Conservation (phyloP, 1,140 invertebrate genomes). For the Bombus waltoni region DNA sequence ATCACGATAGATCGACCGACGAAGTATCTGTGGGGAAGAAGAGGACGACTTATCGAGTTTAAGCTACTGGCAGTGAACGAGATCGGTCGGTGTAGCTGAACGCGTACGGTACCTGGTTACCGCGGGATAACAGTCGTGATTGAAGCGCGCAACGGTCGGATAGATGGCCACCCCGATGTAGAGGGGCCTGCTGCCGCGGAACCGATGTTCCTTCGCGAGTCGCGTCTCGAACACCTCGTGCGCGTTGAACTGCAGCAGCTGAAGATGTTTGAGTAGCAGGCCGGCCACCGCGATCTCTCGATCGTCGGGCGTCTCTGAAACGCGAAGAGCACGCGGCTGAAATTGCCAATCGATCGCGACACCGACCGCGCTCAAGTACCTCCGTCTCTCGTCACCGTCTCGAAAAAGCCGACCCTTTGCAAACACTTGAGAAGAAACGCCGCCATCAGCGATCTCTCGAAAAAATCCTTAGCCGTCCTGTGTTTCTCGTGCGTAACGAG, state of each 20-base stretch:
- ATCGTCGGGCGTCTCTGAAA: conserved; percentile 59
- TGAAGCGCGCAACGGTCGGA: conserved; percentile 91
- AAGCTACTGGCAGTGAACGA: neutral
- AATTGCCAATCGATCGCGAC: neutral
- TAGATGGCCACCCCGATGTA: conserved; percentile 92
- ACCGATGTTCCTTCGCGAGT: conserved; percentile 81
- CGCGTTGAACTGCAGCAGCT: conserved; percentile 94
- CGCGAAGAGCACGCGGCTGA: neutral
- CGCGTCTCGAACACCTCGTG: conserved; percentile 93
- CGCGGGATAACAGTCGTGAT: conserved; percentile 93
- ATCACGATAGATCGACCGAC: conserved; percentile 89
- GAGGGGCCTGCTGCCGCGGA: conserved; percentile 83
- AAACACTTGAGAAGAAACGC: conserved; percentile 89
- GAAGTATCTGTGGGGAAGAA: conserved; percentile 85
- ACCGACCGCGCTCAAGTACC: conserved; percentile 43
- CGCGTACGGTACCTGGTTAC: conserved; percentile 85
- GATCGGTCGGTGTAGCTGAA: neutral
- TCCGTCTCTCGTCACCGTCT: conserved; percentile 49
- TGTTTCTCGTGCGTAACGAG: conserved; percentile 87
- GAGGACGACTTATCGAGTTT: no score
- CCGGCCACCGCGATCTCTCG: conserved; percentile 84
- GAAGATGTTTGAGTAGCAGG: conserved; percentile 88
- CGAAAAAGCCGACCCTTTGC: conserved; percentile 86
- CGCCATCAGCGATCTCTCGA: conserved; percentile 90
- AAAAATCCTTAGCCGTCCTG: conserved; percentile 87